Conservation (phyloP, 2,113 vertebrate species). For the Ascaphus truei region DNA sequence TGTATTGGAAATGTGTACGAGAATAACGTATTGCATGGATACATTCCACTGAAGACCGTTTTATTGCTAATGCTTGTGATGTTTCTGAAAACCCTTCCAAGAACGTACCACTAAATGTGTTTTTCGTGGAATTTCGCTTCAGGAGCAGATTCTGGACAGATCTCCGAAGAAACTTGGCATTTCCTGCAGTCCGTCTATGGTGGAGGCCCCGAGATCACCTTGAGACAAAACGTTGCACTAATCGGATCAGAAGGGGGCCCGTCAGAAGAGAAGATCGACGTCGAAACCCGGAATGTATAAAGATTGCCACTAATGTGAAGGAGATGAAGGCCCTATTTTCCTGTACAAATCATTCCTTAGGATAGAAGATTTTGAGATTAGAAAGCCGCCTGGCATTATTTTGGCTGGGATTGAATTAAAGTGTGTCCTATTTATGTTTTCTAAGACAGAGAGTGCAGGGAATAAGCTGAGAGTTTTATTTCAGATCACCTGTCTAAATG, state of each 20-base stretch:
- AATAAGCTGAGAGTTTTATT: neutral
- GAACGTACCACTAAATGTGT: too few relatives aligned
- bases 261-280: constrained; percentile 91
- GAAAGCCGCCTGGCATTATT: neutral
- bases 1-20: too few relatives aligned
- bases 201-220: constrained; percentile 87
- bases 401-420: neutral
- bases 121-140: too few relatives aligned
- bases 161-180: constrained; percentile 97
- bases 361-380: neutral
- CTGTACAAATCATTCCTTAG: constrained; percentile 17
- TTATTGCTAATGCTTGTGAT: too few relatives aligned
- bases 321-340: constrained; percentile 32
- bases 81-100: too few relatives aligned
- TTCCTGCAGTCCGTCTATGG: constrained; percentile 92
- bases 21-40: too few relatives aligned
- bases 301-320: constrained; percentile 12
- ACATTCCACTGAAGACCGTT: too few relatives aligned
- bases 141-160: constrained; percentile 97
- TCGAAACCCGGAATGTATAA: constrained; percentile 89
- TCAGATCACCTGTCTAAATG: constrained; percentile 9
- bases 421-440: constrained; percentile 10
- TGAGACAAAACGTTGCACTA: constrained; percentile 80
- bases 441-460: neutral
- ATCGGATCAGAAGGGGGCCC: constrained; percentile 71